Conservation (phyloP, 2,888 invertebrate genomes). For the Camptogramma bilineatum region DNA sequence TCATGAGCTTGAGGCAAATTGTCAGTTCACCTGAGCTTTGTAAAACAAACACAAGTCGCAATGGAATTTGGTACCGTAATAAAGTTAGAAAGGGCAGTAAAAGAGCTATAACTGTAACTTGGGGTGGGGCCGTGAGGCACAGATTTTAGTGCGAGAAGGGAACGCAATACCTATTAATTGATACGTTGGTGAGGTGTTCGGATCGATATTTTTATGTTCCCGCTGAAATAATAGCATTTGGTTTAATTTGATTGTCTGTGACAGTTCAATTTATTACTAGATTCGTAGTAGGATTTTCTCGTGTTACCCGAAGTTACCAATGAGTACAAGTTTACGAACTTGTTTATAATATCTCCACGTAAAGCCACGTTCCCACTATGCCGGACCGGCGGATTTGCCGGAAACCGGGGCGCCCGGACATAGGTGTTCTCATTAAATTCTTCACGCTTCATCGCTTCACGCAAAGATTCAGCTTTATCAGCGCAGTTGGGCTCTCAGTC, state of each 20-base stretch:
- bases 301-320: too few relatives aligned
- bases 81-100: slow-evolving; percentile 85
- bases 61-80: slow-evolving; percentile 82
- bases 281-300: too few relatives aligned
- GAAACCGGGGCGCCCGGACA: too few relatives aligned
- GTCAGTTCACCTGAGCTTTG: slow-evolving; percentile 61
- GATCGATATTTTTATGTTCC: slow-evolving; percentile 36
- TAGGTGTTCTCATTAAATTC: too few relatives aligned
- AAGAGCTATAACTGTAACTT: slow-evolving; percentile 84
- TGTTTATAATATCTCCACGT: background rate
- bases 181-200: slow-evolving; percentile 49
- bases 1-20: slow-evolving; percentile 27
- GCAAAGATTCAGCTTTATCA: too few relatives aligned
- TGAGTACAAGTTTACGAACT: too few relatives aligned
- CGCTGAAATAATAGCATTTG: background rate
- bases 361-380: too few relatives aligned
- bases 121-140: slow-evolving; percentile 63
- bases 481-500: too few relatives aligned
- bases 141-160: slow-evolving; percentile 78
- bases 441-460: too few relatives aligned
- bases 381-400: too few relatives aligned
- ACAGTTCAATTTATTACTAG: background rate
- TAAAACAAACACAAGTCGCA: slow-evolving; percentile 73
- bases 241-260: slow-evolving; percentile 10
- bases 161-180: slow-evolving; percentile 81